Conservation (phyloP, 2,113 vertebrate species). For the Lonchura striata region DNA sequence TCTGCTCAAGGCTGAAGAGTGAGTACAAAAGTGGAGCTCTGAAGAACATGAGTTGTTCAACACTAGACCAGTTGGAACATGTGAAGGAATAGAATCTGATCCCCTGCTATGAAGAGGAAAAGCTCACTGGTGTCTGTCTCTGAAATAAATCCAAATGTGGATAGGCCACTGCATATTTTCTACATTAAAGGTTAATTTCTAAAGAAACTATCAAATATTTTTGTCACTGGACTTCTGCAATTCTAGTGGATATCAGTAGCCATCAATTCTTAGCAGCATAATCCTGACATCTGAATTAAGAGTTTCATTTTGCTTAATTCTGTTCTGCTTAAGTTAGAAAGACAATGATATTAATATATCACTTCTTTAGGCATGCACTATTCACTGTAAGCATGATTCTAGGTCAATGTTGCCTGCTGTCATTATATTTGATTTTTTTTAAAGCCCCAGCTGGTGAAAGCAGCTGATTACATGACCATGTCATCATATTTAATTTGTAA, state of each 20-base stretch:
- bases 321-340: background rate
- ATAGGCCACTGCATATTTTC: background rate
- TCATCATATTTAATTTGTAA: background rate
- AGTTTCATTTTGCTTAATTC: constrained; percentile 17
- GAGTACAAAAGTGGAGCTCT: background rate
- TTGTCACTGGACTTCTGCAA: background rate
- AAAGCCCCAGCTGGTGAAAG: background rate
- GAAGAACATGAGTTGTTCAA: background rate
- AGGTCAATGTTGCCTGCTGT: constrained; percentile 11
- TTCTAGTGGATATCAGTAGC: background rate
- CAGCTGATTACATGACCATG: background rate
- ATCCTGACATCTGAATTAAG: background rate
- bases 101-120: background rate
- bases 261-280: background rate
- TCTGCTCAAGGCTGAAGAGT: background rate
- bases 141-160: background rate
- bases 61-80: rapidly evolving
- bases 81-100: background rate
- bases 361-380: background rate
- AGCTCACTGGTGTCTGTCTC: background rate
- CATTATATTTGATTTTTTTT: background rate
- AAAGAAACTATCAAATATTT: background rate
- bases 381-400: background rate
- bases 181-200: background rate
- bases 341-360: background rate